Conservation (phyloP, 2,888 invertebrate species). For the Synergus gifuensis region DNA sequence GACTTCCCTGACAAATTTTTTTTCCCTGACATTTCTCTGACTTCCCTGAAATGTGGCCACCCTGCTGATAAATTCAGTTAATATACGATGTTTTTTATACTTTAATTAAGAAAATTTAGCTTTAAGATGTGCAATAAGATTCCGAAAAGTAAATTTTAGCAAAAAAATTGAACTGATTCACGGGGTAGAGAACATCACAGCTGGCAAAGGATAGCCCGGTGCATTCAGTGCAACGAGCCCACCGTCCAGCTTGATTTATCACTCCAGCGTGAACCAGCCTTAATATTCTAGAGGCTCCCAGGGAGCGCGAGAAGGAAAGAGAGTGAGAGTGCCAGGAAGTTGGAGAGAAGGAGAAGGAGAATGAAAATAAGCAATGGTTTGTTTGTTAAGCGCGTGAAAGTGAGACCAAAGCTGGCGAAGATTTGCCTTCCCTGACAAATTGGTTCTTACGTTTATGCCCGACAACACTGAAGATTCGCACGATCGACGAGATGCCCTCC, state of each 20-base stretch:
- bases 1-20: no score
- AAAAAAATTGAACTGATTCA: constrained; percentile 11
- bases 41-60: no score
- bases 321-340: constrained; percentile 44
- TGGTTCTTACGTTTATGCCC: constrained; percentile 49
- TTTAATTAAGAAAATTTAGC: not conserved
- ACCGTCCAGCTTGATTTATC: constrained; percentile 48
- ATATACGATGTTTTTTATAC: no score
- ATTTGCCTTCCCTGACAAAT: constrained; percentile 61
- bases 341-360: constrained; percentile 48
- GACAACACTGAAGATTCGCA: constrained; percentile 50
- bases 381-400: constrained; percentile 62
- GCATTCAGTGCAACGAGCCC: not conserved
- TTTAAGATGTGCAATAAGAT: not conserved
- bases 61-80: no score
- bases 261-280: constrained; percentile 44
- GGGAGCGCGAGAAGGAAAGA: constrained; percentile 26
- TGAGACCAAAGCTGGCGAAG: constrained; percentile 54
- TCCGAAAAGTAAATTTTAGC: not conserved
- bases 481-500: constrained; percentile 51
- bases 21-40: no score
- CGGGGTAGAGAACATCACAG: not conserved
- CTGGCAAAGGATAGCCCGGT: not conserved
- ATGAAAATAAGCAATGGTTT: constrained; percentile 50
- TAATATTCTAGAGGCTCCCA: constrained; percentile 45